Evolutionary conservation across 2,888 invertebrate species (phyloP), one percentile per base, ranked within the genome.

Genomic region (Mellilla xanthometata): DNA sequence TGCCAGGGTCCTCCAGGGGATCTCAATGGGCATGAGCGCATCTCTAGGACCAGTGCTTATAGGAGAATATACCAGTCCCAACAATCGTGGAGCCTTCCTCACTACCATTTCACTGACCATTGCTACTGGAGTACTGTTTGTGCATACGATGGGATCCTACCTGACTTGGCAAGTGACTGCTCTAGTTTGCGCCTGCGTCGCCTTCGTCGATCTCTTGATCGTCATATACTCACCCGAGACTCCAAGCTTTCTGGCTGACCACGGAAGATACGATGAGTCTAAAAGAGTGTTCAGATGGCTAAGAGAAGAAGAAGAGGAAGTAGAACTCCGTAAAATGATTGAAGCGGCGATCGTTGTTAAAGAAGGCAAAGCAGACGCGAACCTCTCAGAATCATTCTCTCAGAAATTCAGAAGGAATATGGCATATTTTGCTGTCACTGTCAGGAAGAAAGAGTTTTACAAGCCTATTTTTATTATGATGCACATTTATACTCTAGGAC

Each of bases 221-320:
- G 62, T 69, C 0, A 48, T 69, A 11, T 64, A 54, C 35, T 71
- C 74, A 2, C 92, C 91, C 0, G 93, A 94, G 70, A 90, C 93
- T 1, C 93, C 93, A 0, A 82, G 84, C 39, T 94, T 92, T 92
- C 62, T 93, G 11, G 78, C 91, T 0, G 82, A 89, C 11, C 91
- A 90, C 45, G 90, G 88, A 2, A 78, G 81, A 9, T 67, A 80
- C 1, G 80, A 81, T 0, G 86, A 91, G 29, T 91, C 93, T 0
- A 78, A 81, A 47, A 63, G 71, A n/a, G 79, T 91, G 0, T 90
- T 91, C 12, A 75, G 81, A 31, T 91, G 87, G 80, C 82, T 91
- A 32, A 76, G 92, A 53, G 92, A 91, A 2, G 62, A 71, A 7
- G 65, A 64, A 0, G 70, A 72, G 46, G 69, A 75, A 12, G 89